A percentile compares a stretch with the other conserved stretches of the same genome.
Evolutionary conservation across 2,113 vertebrate genomes (phyloP).

Genomic region (Athene noctua): DNA sequence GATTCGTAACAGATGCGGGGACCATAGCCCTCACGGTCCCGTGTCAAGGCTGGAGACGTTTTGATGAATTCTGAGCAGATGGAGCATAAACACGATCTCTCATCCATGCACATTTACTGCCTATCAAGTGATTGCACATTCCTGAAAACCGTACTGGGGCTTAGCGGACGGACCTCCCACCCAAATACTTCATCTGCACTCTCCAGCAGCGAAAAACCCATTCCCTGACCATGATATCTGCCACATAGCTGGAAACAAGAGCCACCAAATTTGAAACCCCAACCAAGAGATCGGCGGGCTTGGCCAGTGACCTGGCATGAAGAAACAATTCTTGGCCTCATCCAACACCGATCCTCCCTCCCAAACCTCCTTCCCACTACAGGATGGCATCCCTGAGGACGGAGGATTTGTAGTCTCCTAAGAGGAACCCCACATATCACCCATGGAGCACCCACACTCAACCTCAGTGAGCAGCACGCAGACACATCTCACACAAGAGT

Average conservation of each 20-base stretch:
- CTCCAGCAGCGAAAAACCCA: not conserved
- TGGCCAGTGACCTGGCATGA: not conserved
- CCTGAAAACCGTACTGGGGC: not conserved
- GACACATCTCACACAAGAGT: rapidly evolving
- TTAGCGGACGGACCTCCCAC: not conserved
- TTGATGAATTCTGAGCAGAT: slow-evolving; percentile 65
- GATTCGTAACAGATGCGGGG: slow-evolving; percentile 50
- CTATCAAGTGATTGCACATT: slow-evolving; percentile 10
- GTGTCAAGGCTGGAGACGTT: slow-evolving; percentile 29
- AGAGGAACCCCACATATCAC: not conserved
- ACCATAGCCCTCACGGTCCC: not conserved
- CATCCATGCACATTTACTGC: not conserved
- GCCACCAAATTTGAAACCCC: not conserved
- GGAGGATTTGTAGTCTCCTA: not conserved
- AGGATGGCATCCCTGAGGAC: not conserved
- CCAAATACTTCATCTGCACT: not conserved
- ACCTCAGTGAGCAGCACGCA: not conserved
- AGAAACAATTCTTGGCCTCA: not conserved
- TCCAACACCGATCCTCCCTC: not conserved
- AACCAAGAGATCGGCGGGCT: not conserved
- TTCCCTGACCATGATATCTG: not conserved
- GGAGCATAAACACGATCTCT: slow-evolving; percentile 42
- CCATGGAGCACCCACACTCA: not conserved
- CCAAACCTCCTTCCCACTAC: not conserved
- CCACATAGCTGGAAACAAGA: not conserved